Percentiles rank a stretch among this genome's conserved stretches.
Evolutionary conservation across 2,113 vertebrate species (phyloP).

Genomic region (Poeciliopsis retropinna): DNA sequence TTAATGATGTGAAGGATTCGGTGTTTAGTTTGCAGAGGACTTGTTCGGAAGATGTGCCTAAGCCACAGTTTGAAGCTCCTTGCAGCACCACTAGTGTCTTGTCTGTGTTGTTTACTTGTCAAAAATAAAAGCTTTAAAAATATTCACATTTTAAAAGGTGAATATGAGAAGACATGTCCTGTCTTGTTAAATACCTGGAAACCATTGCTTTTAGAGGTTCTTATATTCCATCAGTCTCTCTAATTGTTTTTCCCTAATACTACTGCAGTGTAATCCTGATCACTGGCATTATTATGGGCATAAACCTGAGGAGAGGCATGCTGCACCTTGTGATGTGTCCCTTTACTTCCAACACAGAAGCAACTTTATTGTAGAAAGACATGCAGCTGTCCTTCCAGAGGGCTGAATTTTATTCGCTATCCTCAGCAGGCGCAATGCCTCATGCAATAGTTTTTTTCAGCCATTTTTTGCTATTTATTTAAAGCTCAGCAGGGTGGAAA

Average conservation of each 20-base stretch:
- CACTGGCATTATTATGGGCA: constrained; percentile 9
- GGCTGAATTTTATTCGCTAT: constrained; percentile 31
- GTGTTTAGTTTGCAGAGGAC: not conserved
- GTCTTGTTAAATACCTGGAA: constrained; percentile 20
- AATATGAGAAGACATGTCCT: no score
- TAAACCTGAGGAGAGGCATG: constrained; percentile 10
- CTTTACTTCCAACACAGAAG: constrained; percentile 5
- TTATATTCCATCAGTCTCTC: not conserved
- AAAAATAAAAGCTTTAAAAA: not conserved
- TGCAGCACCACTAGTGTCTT: not conserved
- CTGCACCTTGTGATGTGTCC: constrained; percentile 3
- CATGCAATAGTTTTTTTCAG: constrained; percentile 11
- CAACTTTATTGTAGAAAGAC: not conserved
- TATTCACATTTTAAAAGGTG: constrained; percentile 3
- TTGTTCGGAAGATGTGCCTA: not conserved
- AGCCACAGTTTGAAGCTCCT: no score
- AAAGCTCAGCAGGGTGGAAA: not conserved
- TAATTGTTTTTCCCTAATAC: constrained; percentile 21
- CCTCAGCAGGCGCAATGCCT: constrained; percentile 22
- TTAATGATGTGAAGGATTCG: not conserved
- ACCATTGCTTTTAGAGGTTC: constrained; percentile 5
- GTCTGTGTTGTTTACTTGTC: constrained; percentile 10
- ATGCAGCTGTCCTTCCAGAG: constrained; percentile 21
- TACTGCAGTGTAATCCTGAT: constrained; percentile 18
- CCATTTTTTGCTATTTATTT: not conserved